These are phyloP conservation scores for Geotria australis DNA, from an alignment of 2,797 vertebrate genomes.

Conservation along the genomic window DNA sequence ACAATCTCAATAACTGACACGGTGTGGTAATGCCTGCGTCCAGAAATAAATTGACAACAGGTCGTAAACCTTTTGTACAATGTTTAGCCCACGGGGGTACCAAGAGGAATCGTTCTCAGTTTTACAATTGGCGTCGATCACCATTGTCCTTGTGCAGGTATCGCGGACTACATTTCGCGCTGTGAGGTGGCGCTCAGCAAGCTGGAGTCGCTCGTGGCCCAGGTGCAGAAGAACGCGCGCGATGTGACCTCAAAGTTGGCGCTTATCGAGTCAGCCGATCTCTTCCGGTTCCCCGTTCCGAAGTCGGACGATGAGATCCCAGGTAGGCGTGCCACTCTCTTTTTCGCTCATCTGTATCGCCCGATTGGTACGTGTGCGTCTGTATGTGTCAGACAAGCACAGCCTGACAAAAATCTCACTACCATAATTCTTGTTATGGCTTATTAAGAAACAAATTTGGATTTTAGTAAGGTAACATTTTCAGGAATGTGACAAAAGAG, in stretches of 20 bases:
- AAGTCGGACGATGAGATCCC: slow-evolving; percentile 15
- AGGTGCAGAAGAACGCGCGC: slow-evolving; percentile 33
- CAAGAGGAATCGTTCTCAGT: background rate
- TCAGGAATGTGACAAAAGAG: no score
- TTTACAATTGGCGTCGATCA: background rate
- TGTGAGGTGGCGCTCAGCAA: slow-evolving; percentile 22
- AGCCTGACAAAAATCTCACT: no score
- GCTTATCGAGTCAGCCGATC: slow-evolving; percentile 26
- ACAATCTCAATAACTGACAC: background rate
- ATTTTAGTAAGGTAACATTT: no score
- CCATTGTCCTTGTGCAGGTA: slow-evolving; percentile 12
- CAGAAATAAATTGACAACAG: no score
- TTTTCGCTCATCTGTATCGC: background rate
- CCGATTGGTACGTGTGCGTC: background rate
- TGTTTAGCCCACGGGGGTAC: background rate
- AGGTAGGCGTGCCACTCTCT: slow-evolving; percentile 14
- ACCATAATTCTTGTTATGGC: no score
- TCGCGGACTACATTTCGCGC: slow-evolving; percentile 27
- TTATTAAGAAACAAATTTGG: no score
- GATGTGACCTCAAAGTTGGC: slow-evolving; percentile 29
- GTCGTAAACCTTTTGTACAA: background rate
- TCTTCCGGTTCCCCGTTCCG: slow-evolving; percentile 26
- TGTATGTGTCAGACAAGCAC: no score
- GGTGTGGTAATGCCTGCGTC: background rate
- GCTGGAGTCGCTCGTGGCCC: slow-evolving; percentile 38